phyloP scores from a whole-genome alignment of 2,888 invertebrate species.

The Plusia festucae region DNA sequence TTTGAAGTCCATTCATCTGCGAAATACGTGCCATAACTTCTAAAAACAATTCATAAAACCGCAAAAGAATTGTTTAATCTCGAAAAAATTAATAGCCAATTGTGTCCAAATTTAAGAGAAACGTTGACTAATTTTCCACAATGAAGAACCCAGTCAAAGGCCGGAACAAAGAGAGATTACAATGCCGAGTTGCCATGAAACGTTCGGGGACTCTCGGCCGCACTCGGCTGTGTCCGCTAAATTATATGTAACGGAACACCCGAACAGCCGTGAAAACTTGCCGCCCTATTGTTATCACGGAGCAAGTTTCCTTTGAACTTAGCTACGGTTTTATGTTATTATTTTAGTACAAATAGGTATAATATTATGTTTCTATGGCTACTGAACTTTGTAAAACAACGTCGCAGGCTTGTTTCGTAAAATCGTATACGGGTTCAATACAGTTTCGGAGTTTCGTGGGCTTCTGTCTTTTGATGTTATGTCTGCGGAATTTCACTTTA shows the following conservation, averaged over 20 bases:
- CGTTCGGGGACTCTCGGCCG: conserved; percentile 33
- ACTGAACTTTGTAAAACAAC: conserved; percentile 44
- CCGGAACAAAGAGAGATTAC: conserved; percentile 60
- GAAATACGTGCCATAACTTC: conserved; percentile 15
- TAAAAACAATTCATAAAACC: conserved; percentile 48
- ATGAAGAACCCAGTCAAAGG: conserved; percentile 55
- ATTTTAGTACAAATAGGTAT: conserved; percentile 39
- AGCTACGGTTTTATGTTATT: conserved; percentile 50
- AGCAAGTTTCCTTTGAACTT: conserved; percentile 50
- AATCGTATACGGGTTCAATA: conserved; percentile 42
- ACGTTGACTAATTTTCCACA: conserved; percentile 60
- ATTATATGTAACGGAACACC: conserved; percentile 42
- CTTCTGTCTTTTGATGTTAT: conserved; percentile 44
- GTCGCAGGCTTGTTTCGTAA: conserved; percentile 48
- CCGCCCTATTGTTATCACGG: conserved; percentile 37
- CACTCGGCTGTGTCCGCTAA: conserved; percentile 26
- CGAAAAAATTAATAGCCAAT: conserved; percentile 59
- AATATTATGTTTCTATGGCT: conserved; percentile 41
- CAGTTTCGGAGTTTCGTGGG: conserved; percentile 29
- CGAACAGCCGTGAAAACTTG: conserved; percentile 40
- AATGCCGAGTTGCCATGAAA: conserved; percentile 49
- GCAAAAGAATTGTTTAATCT: conserved; percentile 41
- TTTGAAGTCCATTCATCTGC: conserved; percentile 28
- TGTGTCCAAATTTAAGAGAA: conserved; percentile 52
- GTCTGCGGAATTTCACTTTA: conserved; percentile 39